These are phyloP conservation scores for Bradypodion pumilum DNA, from an alignment of 2,797 vertebrate genomes.

Conservation along the genomic window DNA sequence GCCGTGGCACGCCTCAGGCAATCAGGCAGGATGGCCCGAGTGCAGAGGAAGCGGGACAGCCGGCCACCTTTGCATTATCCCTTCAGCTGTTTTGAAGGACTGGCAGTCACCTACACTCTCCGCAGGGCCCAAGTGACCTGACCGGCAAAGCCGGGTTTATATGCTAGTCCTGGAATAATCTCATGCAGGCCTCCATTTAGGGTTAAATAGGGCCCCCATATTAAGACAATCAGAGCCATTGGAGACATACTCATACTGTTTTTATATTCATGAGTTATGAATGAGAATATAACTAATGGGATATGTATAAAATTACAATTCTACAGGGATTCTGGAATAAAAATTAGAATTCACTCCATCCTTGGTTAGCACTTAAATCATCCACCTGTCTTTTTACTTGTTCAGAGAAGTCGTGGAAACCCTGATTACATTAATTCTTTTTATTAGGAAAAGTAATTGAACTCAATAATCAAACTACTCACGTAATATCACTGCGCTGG, in stretches of 20 bases:
- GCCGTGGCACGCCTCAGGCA: too few relatives aligned
- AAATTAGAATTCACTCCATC: conserved; percentile 49
- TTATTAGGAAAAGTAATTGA: conserved; percentile 39
- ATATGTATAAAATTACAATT: not conserved
- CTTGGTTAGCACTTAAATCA: conserved; percentile 28
- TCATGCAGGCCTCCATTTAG: not conserved
- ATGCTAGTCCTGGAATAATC: not conserved
- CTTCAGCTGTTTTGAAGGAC: too few relatives aligned
- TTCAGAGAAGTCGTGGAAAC: conserved; percentile 36
- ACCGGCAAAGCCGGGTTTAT: too few relatives aligned
- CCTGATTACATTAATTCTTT: conserved; percentile 44
- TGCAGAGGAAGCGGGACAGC: too few relatives aligned
- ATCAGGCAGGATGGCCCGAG: too few relatives aligned
- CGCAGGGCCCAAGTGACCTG: too few relatives aligned
- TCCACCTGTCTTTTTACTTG: not conserved
- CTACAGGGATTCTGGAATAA: not conserved
- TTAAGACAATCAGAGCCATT: not conserved
- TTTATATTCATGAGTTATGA: not conserved
- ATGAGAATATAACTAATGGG: not conserved
- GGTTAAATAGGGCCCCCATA: not conserved
- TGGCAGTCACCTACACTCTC: too few relatives aligned
- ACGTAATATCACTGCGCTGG: conserved; percentile 97
- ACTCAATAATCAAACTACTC: conserved; percentile 70
- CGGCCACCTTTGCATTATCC: too few relatives aligned
- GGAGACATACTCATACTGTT: not conserved